Conservation (phyloP, 2,113 vertebrate species). For the Xenopus borealis region DNA sequence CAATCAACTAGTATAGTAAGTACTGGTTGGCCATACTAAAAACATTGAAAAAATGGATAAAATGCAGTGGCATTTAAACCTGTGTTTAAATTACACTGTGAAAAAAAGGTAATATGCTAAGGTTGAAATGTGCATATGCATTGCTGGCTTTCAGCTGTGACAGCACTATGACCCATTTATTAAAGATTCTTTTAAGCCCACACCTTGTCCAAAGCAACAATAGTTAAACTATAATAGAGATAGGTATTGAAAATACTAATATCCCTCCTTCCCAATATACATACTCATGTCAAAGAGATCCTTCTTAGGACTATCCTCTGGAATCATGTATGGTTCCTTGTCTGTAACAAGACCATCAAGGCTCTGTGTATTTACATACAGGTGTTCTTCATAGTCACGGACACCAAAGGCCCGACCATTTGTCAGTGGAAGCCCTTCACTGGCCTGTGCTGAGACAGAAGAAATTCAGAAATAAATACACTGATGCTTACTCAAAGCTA, state of each 20-base stretch:
- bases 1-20: too few species aligned
- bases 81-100: too few species aligned
- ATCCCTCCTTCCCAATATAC: not conserved
- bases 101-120: too few species aligned
- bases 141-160: too few species aligned
- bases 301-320: slow-evolving; percentile 82
- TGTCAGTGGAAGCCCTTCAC: slow-evolving; percentile 85
- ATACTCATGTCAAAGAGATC: slow-evolving; percentile 97
- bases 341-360: slow-evolving; percentile 66
- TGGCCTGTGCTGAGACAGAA: slow-evolving; percentile 53
- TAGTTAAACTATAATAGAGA: too few species aligned
- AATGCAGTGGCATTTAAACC: too few species aligned
- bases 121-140: too few species aligned
- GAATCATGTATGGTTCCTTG: not conserved
- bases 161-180: too few species aligned
- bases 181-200: too few species aligned
- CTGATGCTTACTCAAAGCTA: not conserved
- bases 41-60: too few species aligned
- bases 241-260: not conserved
- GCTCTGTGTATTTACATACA: slow-evolving; percentile 91
- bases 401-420: slow-evolving; percentile 70
- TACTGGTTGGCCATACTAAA: too few species aligned
- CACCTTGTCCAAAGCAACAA: too few species aligned
- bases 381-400: slow-evolving; percentile 86
- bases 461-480: rapidly evolving